phyloP scores from a whole-genome alignment of 2,113 vertebrate genomes.

The Rallus limicola region DNA sequence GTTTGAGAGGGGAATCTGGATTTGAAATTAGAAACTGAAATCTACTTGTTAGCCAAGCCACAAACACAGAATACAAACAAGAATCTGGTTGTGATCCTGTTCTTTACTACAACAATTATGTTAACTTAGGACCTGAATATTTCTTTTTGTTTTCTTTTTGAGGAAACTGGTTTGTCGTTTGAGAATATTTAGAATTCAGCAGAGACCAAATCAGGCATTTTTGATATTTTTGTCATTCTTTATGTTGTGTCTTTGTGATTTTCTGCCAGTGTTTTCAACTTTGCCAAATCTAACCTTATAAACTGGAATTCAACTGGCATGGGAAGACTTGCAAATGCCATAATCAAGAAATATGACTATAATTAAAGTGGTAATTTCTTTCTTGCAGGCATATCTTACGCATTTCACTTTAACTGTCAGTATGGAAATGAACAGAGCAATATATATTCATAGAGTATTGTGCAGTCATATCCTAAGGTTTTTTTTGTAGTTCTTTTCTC shows the following conservation, averaged over 20 bases:
- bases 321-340: not conserved
- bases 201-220: not conserved
- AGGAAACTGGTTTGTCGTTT: not conserved
- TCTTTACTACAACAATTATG: not conserved
- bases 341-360: not conserved
- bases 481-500: not conserved
- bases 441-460: not conserved
- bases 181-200: not conserved
- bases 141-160: not conserved
- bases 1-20: not conserved
- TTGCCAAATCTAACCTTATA: not conserved
- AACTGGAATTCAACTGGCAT: not conserved
- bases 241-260: not conserved
- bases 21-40: not conserved
- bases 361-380: constrained; percentile 1
- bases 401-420: not conserved
- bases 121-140: not conserved
- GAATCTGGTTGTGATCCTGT: not conserved
- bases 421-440: not conserved
- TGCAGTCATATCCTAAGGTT: not conserved
- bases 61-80: not conserved
- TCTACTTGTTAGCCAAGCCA: not conserved
- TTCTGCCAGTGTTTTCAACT: not conserved
- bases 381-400: not conserved
- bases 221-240: not conserved